Evolutionary conservation across 1,140 invertebrate genomes (phyloP), one percentile per base, ranked within the genome.

Genomic region (Drosophila orena): DNA sequence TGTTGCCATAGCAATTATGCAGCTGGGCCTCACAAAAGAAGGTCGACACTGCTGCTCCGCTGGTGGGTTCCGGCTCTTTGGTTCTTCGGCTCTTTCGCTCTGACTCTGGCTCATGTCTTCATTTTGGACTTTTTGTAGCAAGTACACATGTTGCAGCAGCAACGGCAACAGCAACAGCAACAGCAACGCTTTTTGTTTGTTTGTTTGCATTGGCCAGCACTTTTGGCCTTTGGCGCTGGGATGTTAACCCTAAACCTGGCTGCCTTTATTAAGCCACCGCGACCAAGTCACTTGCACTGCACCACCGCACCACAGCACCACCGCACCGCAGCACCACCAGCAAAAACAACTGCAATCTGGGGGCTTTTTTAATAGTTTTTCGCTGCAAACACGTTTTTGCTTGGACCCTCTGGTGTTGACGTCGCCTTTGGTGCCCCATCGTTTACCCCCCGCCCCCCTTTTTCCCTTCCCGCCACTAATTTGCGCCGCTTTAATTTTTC

Each of bases 401-500:
- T 70, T 43, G 40, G 49, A 55, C 62, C 81, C 81, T 80, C 73
- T 72, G 64, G 81, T 86, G 81, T 80, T 85, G 81, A 86, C 73
- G 81, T 81, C 52, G 68, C 81, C 71, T 59, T 75, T 73, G 57
- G 54, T 74, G 64, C 73, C 74, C 43, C 50, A 47, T 65, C 46
- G 38, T 56, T 66, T 68, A 52, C 52, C 40, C 12, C 40, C 24
- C 11, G 22, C 5, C 54, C n/a, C n/a, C n/a, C n/a, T 46, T 49
- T 17, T 52, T 11, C 5, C 43, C 38, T 35, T 53, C 56, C 55
- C 46, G 46, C 14, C 57, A 42, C 49, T 89, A 84, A 88, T 88
- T 79, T 80, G 85, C 84, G 80, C 53, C 79, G 79, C 84, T 84
- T 88, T 88, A 88, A 88, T 88, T 84, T 89, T 88, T 75, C 72